Conservation (phyloP, 2,888 invertebrate genomes). For the Drosophila barbarae region DNA sequence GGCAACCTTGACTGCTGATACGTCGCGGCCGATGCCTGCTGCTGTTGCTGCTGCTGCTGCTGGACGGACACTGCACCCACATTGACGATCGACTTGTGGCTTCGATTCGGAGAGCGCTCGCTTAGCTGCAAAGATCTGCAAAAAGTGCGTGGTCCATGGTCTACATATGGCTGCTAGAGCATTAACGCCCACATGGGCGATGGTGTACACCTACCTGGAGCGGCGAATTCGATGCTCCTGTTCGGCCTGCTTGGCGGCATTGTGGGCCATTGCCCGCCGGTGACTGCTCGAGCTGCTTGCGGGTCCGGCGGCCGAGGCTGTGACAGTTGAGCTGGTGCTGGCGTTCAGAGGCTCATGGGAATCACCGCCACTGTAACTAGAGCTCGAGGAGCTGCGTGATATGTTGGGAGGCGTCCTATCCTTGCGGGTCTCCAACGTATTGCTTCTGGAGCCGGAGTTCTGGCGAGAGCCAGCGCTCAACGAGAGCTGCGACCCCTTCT, state of each 20-base stretch:
- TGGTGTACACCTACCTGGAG: slow-evolving; percentile 74
- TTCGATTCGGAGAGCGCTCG: slow-evolving; percentile 81
- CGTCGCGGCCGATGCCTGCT: slow-evolving; percentile 31
- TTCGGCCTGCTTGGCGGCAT: slow-evolving; percentile 72
- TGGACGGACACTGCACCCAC: slow-evolving; percentile 58
- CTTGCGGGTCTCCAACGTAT: slow-evolving; percentile 78
- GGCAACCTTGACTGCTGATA: slow-evolving; percentile 54
- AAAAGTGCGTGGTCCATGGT: neutral
- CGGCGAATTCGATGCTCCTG: slow-evolving; percentile 78
- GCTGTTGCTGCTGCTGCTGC: slow-evolving; percentile 48
- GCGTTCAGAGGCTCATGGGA: slow-evolving; percentile 50
- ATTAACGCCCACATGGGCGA: neutral
- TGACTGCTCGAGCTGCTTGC: slow-evolving; percentile 47
- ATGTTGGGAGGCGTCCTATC: slow-evolving; percentile 75
- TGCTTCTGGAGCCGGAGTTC: slow-evolving; percentile 78
- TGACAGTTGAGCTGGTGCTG: slow-evolving; percentile 38
- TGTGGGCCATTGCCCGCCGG: slow-evolving; percentile 73
- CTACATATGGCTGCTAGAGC: neutral
- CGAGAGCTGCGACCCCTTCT: slow-evolving; percentile 75
- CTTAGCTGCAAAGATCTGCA: slow-evolving; percentile 83
- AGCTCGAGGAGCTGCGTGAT: slow-evolving; percentile 79
- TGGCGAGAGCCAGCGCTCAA: slow-evolving; percentile 75
- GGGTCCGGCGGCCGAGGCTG: slow-evolving; percentile 18
- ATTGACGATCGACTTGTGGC: slow-evolving; percentile 77
- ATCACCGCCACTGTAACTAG: slow-evolving; percentile 79